phyloP scores from a whole-genome alignment of 1,140 invertebrate genomes.

The Drosophila bipectinata region DNA sequence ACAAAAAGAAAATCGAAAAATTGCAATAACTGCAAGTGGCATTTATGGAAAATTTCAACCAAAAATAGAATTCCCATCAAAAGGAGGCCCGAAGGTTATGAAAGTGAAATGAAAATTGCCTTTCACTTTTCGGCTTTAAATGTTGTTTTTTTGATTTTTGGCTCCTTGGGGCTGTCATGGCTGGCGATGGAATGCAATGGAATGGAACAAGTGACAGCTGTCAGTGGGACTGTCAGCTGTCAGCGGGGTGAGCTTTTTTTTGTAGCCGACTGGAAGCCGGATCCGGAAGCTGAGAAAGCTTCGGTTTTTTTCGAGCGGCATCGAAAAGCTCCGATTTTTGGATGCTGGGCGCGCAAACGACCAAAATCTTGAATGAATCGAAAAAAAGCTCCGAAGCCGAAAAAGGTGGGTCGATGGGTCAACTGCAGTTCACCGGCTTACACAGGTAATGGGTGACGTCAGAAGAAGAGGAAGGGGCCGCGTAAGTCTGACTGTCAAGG shows the following conservation, averaged over 20 bases:
- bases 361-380: slow-evolving; percentile 5
- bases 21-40: background rate
- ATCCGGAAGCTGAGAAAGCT: slow-evolving; percentile 53
- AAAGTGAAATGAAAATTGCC: background rate
- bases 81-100: background rate
- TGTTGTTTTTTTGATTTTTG: slow-evolving; percentile 1
- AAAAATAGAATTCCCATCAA: background rate
- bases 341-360: slow-evolving; percentile 48
- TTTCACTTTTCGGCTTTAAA: background rate
- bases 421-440: slow-evolving; percentile 21
- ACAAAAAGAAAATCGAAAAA: background rate
- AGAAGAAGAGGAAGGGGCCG: background rate
- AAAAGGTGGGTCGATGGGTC: background rate
- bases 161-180: background rate
- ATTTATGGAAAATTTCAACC: background rate
- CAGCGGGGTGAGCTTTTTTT: slow-evolving; percentile 32
- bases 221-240: slow-evolving; percentile 45
- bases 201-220: slow-evolving; percentile 46
- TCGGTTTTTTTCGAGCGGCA: slow-evolving; percentile 9
- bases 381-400: background rate
- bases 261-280: slow-evolving; percentile 37
- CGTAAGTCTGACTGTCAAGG: slow-evolving; percentile 28
- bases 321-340: slow-evolving; percentile 20
- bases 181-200: slow-evolving; percentile 42
- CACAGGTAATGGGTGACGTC: slow-evolving; percentile 10